Base-by-base conservation (phyloP, 2,797 vertebrate species). In the Rhabdophis nuchalis region DNA sequence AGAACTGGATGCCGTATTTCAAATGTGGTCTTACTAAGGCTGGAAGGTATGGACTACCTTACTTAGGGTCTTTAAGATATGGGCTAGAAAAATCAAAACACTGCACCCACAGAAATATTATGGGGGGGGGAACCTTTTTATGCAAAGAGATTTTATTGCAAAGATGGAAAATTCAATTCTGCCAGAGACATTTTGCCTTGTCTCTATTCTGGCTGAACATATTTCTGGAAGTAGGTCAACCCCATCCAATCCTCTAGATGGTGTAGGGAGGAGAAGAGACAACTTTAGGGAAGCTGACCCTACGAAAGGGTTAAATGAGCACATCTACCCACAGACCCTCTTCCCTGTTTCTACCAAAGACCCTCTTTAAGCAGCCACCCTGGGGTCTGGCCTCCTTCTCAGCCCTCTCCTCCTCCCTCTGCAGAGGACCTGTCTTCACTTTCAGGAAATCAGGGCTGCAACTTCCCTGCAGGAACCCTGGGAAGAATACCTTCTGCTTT, bases 301-400 rank as follows among this genome's bases (percentile, higher is more conserved):
- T 0, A 72, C 89, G 91, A 88, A 97, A 96, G 97, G 95, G 96
- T 97, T 97, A 97, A 97, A 89, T n/a, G 90, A 93, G 16, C 82
- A 82, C 85, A 85, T 32, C 87, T 56, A 72, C 53, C 56, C 58
- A 88, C 46, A 85, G 68, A 36, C 54, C 52, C 61, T 54, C 89
- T 82, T 20, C 90, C 94, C 94, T 94, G 3, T 93, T 95, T 95
- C 95, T 96, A 94, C 72, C 92, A 85, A 85, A 95, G 96, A 95
- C 60, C 95, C 92, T 96, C 96, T 95, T 93, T 0, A 64, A 95
- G 57, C 96, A 95, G 95, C 88, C 90, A 87, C 0, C 32, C 87
- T 36, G 95, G 93, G 95, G 93, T 29, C 88, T 92, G 92, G 93
- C 93, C 91, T 90, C 77, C 46, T 82, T 54, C 77, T 54, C 50